Evolutionary conservation across 2,113 vertebrate genomes (phyloP).

Genomic region (Vulpes ferrilata): DNA sequence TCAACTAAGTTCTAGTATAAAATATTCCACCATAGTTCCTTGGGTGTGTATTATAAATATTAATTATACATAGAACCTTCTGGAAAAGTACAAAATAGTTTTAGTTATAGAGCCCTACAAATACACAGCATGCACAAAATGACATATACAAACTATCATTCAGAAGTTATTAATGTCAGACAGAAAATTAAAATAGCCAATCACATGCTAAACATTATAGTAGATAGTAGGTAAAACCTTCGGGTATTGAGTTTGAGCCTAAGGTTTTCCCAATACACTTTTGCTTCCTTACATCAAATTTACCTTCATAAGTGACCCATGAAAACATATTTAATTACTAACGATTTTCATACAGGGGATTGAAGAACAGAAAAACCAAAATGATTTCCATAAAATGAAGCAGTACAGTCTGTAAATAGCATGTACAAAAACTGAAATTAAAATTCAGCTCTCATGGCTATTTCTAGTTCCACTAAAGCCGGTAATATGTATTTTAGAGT

Average conservation of each 20-base stretch:
- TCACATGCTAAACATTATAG: background rate
- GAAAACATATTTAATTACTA: background rate
- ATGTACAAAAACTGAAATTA: slow-evolving; percentile 32
- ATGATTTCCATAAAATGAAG: slow-evolving; percentile 29
- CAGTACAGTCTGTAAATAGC: background rate
- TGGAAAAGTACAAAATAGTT: background rate
- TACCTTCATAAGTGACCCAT: background rate
- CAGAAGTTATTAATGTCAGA: slow-evolving; percentile 51
- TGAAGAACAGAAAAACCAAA: slow-evolving; percentile 39
- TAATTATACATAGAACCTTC: background rate
- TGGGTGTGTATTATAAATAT: slow-evolving; percentile 24
- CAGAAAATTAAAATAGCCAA: background rate
- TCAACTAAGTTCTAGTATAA: background rate
- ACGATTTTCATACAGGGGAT: background rate
- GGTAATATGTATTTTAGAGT: background rate
- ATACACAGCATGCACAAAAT: background rate
- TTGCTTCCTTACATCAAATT: background rate
- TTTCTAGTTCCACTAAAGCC: background rate
- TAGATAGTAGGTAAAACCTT: background rate
- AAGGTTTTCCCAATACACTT: background rate
- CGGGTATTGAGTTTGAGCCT: background rate
- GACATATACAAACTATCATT: background rate
- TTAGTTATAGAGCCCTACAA: background rate
- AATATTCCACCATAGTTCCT: background rate
- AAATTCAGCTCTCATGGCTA: background rate